Base-by-base conservation (phyloP, 1,140 invertebrate species). In the Dendroctonus valens region DNA sequence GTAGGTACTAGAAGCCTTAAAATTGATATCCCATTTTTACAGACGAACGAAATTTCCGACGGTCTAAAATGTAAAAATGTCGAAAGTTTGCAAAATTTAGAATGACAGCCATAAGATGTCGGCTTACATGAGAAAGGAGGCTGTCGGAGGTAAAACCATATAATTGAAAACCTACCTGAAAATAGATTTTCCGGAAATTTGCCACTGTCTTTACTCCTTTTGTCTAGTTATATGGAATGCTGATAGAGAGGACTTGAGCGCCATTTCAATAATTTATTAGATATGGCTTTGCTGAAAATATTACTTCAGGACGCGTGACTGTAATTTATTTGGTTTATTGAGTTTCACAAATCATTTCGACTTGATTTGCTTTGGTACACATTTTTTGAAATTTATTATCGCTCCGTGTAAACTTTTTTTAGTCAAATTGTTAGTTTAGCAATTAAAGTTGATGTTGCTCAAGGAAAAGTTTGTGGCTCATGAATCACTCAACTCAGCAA, bases 131-230 rank as follows among this genome's bases (percentile, higher is more conserved):
- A 62, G 59, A 68, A 65, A 68, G 59, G 55, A 60, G 57, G 26
- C 54, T 70, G 69, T 70, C 69, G 53, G 59, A 65, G 52, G 50
- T 65, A 70, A 70, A 63, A 67, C 61, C 44, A 60, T 59, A 70
- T 70, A 70, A 70, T 70, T 70, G 69, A 70, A 68, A 64, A 68
- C 66, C 57, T 55, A 68, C 66, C 62, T 70, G 67, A 51, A 67
- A 63, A 66, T 61, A 68, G 57, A 65, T 68, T 70, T 65, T 65
- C 67, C 52, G 67, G 58, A 70, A 70, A 70, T 70, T 70, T 69
- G 50, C 63, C 37, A 59, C 61, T 69, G 66, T 68, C 66, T 42
- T 61, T 61, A 61, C 59, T 41, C 49, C 59, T 61, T 59, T 61
- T 61, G 59, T 61, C 59, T 61, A 50, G 48, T 40, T 51, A 61